Conservation (phyloP, 1,140 invertebrate species). For the Steinernema feltiae region DNA sequence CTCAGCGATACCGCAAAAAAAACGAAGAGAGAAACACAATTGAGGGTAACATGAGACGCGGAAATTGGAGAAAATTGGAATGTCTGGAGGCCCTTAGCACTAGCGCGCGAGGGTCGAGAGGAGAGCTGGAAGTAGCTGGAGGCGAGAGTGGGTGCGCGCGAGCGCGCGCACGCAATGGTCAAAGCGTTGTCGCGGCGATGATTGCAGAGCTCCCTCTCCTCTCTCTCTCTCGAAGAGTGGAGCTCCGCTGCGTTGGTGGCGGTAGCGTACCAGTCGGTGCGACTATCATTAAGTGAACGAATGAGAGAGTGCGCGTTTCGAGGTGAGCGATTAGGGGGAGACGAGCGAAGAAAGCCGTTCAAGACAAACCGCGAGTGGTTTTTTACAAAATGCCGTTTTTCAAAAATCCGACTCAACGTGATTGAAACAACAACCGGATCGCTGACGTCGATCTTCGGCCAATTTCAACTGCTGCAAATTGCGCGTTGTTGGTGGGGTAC, state of each 20-base stretch:
- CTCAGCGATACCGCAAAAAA: too few relatives aligned
- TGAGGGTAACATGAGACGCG: too few relatives aligned
- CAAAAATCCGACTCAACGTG: too few relatives aligned
- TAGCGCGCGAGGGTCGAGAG: too few relatives aligned
- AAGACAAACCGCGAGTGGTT: background rate
- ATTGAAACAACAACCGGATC: too few relatives aligned
- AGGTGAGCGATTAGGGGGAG: background rate
- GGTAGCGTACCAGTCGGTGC: constrained; percentile 14
- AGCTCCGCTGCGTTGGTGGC: background rate
- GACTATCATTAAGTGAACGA: constrained; percentile 11
- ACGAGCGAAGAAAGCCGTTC: background rate
- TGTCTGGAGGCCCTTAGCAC: too few relatives aligned
- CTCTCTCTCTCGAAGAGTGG: too few relatives aligned
- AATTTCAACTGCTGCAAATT: too few relatives aligned
- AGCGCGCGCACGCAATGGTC: constrained; percentile 6
- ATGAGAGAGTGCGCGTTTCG: constrained; percentile 6
- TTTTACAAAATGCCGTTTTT: background rate
- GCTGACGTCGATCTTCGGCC: too few relatives aligned
- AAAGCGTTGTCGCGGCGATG: background rate
- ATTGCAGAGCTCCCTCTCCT: background rate
- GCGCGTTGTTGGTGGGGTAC: too few relatives aligned
- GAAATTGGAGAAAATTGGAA: too few relatives aligned
- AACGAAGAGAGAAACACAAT: background rate
- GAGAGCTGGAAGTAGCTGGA: too few relatives aligned
- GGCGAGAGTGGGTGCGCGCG: background rate